Conservation (phyloP, 2,888 invertebrate genomes). For the Perizoma affinitatum region DNA sequence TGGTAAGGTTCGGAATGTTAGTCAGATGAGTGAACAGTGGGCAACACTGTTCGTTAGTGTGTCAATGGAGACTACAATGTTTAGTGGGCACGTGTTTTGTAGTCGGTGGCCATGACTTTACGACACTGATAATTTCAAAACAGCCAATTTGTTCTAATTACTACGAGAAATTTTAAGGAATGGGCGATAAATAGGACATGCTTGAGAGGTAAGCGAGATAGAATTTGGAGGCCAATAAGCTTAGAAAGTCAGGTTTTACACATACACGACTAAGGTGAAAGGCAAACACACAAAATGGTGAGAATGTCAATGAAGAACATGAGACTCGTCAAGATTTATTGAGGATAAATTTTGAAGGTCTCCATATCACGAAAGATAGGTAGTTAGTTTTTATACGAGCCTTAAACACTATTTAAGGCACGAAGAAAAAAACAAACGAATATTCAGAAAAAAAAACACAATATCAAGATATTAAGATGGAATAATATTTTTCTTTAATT, state of each 20-base stretch:
- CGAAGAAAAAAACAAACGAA: constrained; percentile 5
- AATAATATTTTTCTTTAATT: background rate
- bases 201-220: constrained; percentile 49
- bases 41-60: constrained; percentile 39
- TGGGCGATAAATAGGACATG: constrained; percentile 57
- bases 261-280: constrained; percentile 62
- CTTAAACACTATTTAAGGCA: background rate
- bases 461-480: constrained; percentile 4
- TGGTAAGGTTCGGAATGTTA: constrained; percentile 61
- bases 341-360: constrained; percentile 41
- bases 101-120: constrained; percentile 48
- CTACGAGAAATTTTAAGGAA: constrained; percentile 52
- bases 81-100: constrained; percentile 44
- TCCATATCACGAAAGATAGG: constrained; percentile 13
- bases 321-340: constrained; percentile 47
- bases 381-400: background rate
- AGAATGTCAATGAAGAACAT: constrained; percentile 55
- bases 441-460: constrained; percentile 3
- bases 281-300: constrained; percentile 65
- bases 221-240: constrained; percentile 63
- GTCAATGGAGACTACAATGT: constrained; percentile 51
- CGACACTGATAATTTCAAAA: constrained; percentile 56
- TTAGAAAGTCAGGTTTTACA: constrained; percentile 42
- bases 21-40: constrained; percentile 59
- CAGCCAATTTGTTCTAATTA: constrained; percentile 64